phyloP scores from a whole-genome alignment of 2,113 vertebrate species.

The Myanophis thanlyinensis region DNA sequence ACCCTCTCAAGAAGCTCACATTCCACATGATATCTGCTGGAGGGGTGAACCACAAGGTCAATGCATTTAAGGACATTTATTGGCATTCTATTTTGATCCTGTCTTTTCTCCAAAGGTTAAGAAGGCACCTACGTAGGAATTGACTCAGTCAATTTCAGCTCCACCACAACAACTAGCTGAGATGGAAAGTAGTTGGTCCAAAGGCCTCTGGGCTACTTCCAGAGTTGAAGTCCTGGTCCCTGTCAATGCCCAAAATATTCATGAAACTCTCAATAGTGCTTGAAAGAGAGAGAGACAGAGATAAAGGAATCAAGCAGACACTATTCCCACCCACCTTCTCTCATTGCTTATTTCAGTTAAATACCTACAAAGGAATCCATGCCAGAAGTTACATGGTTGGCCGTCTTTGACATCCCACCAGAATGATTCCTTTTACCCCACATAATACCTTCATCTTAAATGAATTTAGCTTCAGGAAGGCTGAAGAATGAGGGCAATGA shows the following conservation, averaged over 20 bases:
- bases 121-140: neutral
- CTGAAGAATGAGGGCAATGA: neutral
- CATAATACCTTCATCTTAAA: neutral
- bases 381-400: neutral
- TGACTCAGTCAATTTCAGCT: neutral
- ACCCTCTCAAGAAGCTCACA: neutral
- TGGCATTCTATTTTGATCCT: neutral
- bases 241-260: neutral
- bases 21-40: neutral
- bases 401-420: too few relatives aligned
- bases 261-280: neutral
- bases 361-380: neutral
- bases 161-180: neutral
- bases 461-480: neutral
- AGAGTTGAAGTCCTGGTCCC: neutral
- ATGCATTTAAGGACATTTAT: neutral
- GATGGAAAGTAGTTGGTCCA: neutral
- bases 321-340: neutral
- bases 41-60: neutral
- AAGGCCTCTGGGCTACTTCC: neutral
- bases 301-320: neutral
- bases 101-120: neutral
- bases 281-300: neutral
- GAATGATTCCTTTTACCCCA: neutral
- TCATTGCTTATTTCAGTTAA: neutral